These are phyloP conservation scores for Drosophila melanosoma DNA, from an alignment of 2,888 invertebrate species.

Conservation along the genomic window DNA sequence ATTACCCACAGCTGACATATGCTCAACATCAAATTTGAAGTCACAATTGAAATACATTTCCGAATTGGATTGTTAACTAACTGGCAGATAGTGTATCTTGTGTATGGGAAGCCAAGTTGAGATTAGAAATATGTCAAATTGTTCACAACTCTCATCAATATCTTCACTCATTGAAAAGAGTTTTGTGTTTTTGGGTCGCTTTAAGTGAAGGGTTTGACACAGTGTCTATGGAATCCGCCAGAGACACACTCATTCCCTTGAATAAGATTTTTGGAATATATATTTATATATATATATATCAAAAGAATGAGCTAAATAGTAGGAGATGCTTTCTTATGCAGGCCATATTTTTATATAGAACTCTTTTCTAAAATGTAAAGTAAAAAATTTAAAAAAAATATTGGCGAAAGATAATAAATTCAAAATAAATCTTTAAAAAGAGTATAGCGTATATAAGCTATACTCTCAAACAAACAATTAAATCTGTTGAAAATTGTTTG, in stretches of 20 bases:
- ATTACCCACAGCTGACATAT: conserved; percentile 14
- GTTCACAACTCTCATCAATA: conserved; percentile 10
- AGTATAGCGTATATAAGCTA: no score
- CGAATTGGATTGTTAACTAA: conserved; percentile 5
- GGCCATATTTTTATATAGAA: neutral
- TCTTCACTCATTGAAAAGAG: conserved; percentile 14
- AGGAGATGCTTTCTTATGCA: neutral
- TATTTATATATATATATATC: no score
- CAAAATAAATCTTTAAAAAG: no score
- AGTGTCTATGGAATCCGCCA: neutral
- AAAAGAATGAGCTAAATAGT: neutral
- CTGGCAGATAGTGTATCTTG: neutral
- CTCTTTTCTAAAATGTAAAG: no score
- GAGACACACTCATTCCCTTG: neutral
- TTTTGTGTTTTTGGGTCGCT: conserved; percentile 53
- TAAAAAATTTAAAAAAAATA: neutral
- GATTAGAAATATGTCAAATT: conserved; percentile 8
- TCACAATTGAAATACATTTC: neutral
- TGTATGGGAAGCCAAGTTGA: conserved; percentile 11
- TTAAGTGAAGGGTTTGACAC: conserved; percentile 25
- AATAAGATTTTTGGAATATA: no score
- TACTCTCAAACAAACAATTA: no score
- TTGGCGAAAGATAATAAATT: neutral
- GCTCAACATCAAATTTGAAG: neutral
- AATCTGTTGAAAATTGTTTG: neutral